Evolutionary conservation across 2,888 invertebrate genomes (phyloP).

Genomic region (Torymus aiolomorphi): DNA sequence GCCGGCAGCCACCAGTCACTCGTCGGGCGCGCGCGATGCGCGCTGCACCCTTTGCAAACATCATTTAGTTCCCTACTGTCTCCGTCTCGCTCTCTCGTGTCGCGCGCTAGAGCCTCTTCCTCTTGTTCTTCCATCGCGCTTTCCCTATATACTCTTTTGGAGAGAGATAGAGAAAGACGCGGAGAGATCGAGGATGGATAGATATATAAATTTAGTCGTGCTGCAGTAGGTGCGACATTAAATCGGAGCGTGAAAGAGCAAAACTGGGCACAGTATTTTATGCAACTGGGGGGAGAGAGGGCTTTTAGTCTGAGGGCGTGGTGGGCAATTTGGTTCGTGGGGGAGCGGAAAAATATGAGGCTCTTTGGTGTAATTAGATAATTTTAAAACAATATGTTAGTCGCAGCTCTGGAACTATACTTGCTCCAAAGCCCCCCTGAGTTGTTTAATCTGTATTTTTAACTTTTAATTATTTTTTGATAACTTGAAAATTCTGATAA

Average conservation of each 20-base stretch:
- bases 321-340: not conserved
- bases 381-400: no score
- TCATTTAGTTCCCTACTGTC: constrained; percentile 51
- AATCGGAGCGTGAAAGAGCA: not conserved
- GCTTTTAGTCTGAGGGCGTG: not conserved
- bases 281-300: not conserved
- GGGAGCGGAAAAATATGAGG: no score
- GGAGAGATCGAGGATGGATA: constrained; percentile 10
- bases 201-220: constrained; percentile 43
- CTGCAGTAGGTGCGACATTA: constrained; percentile 47
- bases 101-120: not conserved
- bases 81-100: constrained; percentile 33
- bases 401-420: no score
- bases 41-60: constrained; percentile 63
- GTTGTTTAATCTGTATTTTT: no score
- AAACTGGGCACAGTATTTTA: not conserved
- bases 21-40: constrained; percentile 54
- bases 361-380: no score
- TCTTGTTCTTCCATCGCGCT: constrained; percentile 1
- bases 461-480: no score
- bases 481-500: no score
- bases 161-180: not conserved
- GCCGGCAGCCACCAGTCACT: constrained; percentile 61
- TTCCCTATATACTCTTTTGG: not conserved
- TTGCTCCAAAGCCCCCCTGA: no score